Evolutionary conservation across 2,113 vertebrate genomes (phyloP).

Genomic region (Catagonus wagneri): DNA sequence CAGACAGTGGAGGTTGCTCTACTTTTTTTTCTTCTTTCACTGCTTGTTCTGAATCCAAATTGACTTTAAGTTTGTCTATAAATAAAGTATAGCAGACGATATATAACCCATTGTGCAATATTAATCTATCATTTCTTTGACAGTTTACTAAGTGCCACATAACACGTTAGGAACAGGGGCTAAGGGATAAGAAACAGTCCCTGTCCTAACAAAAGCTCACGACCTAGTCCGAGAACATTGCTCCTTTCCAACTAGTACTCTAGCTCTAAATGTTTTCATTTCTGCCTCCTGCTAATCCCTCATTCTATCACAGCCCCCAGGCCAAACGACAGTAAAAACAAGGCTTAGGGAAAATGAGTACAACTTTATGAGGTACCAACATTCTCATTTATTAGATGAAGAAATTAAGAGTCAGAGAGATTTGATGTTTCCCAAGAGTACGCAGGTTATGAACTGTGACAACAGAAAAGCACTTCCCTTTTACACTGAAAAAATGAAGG

Average conservation of each 20-base stretch:
- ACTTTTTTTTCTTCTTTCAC: slow-evolving; percentile 85
- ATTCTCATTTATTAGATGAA: slow-evolving; percentile 53
- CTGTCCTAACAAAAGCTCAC: slow-evolving; percentile 36
- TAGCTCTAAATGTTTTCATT: slow-evolving; percentile 36
- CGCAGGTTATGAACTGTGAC: slow-evolving; percentile 31
- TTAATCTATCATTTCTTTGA: slow-evolving; percentile 64
- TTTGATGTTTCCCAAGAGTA: slow-evolving; percentile 6
- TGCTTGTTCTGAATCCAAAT: slow-evolving; percentile 81
- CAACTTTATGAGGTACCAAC: slow-evolving; percentile 23
- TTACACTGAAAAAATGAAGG: slow-evolving; percentile 34
- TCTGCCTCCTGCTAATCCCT: slow-evolving; percentile 55
- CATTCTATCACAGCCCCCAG: not conserved
- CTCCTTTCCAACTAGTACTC: slow-evolving; percentile 46
- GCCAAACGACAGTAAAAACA: slow-evolving; percentile 58
- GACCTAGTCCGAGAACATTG: slow-evolving; percentile 54
- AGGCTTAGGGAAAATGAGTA: slow-evolving; percentile 34
- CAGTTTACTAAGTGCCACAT: slow-evolving; percentile 53
- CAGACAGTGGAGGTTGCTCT: slow-evolving; percentile 74
- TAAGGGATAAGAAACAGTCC: slow-evolving; percentile 43
- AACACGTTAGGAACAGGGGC: slow-evolving; percentile 20
- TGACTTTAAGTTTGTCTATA: slow-evolving; percentile 88
- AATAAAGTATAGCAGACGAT: slow-evolving; percentile 69
- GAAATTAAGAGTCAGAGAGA: slow-evolving; percentile 45
- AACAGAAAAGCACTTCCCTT: slow-evolving; percentile 51
- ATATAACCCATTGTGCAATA: slow-evolving; percentile 52